Percentiles rank a stretch among this genome's conserved stretches.
Conservation (phyloP, 2,888 invertebrate genomes). For the Lymantria dispar region DNA sequence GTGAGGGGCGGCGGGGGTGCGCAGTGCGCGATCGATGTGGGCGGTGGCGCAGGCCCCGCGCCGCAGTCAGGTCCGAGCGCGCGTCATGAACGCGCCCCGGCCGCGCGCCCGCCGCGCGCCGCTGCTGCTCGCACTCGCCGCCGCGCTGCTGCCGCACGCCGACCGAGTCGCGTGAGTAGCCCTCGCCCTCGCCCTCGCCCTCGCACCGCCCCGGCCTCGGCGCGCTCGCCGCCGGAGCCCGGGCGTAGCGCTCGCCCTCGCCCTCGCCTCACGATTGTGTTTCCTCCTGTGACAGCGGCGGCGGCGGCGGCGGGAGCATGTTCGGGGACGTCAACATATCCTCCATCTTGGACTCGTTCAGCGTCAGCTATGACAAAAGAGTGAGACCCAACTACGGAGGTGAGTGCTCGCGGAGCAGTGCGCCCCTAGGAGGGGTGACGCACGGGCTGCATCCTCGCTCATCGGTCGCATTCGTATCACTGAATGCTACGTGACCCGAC, state of each 20-base stretch:
- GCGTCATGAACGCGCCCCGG: conserved; percentile 43
- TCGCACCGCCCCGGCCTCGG: neutral
- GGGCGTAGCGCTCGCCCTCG: conserved; percentile 1
- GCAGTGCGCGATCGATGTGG: too few relatives aligned
- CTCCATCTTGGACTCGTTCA: conserved; percentile 95
- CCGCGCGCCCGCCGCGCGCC: conserved; percentile 42
- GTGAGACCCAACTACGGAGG: conserved; percentile 98
- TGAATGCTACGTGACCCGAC: neutral
- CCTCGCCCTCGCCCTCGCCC: neutral
- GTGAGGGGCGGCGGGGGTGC: too few relatives aligned
- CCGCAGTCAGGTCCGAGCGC: neutral
- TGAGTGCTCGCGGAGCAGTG: conserved; percentile 49
- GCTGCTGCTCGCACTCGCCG: conserved; percentile 46
- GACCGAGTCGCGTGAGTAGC: conserved; percentile 50
- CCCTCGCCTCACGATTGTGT: conserved; percentile 16
- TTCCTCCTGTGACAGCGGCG: conserved; percentile 81
- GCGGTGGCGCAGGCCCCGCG: conserved; percentile 28
- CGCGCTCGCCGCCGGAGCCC: neutral
- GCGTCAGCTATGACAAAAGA: conserved; percentile 97
- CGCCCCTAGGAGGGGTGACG: neutral
- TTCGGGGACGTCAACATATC: conserved; percentile 95
- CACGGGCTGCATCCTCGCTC: neutral
- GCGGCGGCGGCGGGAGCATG: conserved; percentile 85
- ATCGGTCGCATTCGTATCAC: too few relatives aligned
- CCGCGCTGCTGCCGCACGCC: conserved; percentile 49